phyloP scores from a whole-genome alignment of 2,113 vertebrate species.

The Nanorana parkeri region DNA sequence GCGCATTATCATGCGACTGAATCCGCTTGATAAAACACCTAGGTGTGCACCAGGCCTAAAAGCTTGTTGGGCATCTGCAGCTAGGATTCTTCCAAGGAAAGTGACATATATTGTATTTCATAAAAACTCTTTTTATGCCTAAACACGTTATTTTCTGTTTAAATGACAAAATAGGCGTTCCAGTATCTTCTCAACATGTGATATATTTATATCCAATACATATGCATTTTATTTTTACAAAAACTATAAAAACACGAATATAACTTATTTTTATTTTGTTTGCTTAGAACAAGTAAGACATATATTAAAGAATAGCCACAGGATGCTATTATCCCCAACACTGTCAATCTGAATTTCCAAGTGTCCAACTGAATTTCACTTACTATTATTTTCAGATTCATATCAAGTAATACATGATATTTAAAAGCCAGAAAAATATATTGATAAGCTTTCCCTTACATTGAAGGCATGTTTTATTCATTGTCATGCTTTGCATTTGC shows the following conservation, averaged over 20 bases:
- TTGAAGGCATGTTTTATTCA: conserved; percentile 32
- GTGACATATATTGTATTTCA: no score
- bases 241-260: conserved; percentile 1
- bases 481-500: background rate
- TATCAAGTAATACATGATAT: background rate
- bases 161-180: no score
- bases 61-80: no score
- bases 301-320: conserved; percentile 21
- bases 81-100: no score
- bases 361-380: background rate
- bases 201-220: background rate
- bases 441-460: conserved; percentile 32
- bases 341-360: conserved; percentile 22
- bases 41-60: no score
- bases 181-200: no score
- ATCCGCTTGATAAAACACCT: no score
- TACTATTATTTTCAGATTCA: conserved; percentile 14
- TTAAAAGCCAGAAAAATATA: conserved; percentile 1
- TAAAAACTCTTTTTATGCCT: no score
- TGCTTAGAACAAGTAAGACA: conserved; percentile 33
- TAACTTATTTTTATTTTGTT: conserved; percentile 29
- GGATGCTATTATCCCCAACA: conserved; percentile 16
- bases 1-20: no score
- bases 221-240: background rate
- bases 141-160: no score